phyloP scores from a whole-genome alignment of 2,888 invertebrate genomes.

The Drosophila paranaensis region DNA sequence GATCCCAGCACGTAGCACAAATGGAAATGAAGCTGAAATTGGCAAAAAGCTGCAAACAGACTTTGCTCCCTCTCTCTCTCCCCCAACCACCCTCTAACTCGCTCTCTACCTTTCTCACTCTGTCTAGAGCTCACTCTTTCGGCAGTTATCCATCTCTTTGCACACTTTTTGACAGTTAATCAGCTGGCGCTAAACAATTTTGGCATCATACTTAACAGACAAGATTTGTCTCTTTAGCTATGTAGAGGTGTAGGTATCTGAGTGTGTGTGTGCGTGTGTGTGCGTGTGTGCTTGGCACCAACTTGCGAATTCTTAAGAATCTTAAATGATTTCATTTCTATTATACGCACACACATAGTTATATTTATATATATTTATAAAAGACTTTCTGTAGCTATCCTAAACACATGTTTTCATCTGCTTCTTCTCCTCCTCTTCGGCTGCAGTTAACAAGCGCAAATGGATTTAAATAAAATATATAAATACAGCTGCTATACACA shows the following conservation, averaged over 20 bases:
- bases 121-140: background rate
- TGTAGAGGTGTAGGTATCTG: background rate
- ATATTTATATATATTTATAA: slow-evolving; percentile 3
- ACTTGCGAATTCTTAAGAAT: slow-evolving; percentile 41
- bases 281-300: slow-evolving; percentile 26
- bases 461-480: slow-evolving; percentile 61
- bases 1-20: slow-evolving; percentile 57
- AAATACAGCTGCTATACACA: slow-evolving; percentile 53
- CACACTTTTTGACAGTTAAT: slow-evolving; percentile 44
- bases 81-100: too few species aligned
- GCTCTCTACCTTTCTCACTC: background rate
- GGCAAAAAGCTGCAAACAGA: slow-evolving; percentile 17
- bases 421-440: slow-evolving; percentile 27
- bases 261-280: background rate
- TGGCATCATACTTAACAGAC: slow-evolving; percentile 10
- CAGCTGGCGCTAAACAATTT: slow-evolving; percentile 46
- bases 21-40: slow-evolving; percentile 52
- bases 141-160: background rate
- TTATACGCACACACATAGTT: slow-evolving; percentile 3
- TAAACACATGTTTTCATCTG: slow-evolving; percentile 35
- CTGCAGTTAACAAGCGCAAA: slow-evolving; percentile 56
- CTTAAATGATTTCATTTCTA: slow-evolving; percentile 31
- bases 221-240: slow-evolving; percentile 10
- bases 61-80: background rate
- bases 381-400: slow-evolving; percentile 18